phyloP scores from a whole-genome alignment of 2,113 vertebrate species.

The Peromyscus californicus region DNA sequence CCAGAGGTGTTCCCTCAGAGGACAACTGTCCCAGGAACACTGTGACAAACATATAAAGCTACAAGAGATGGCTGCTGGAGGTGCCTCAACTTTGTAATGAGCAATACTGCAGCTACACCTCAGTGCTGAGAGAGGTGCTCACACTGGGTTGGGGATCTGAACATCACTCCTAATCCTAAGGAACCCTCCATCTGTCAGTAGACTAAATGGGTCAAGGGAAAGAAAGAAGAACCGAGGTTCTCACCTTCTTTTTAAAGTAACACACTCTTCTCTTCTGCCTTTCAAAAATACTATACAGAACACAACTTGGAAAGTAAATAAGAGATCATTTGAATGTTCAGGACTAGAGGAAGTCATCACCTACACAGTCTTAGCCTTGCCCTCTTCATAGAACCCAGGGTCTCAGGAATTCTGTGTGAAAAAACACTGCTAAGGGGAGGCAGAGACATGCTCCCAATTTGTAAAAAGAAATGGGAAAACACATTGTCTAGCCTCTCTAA shows the following conservation, averaged over 20 bases:
- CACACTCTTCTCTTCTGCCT: background rate
- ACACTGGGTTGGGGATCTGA: background rate
- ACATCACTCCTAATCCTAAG: background rate
- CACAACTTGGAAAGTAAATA: background rate
- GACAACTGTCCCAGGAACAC: background rate
- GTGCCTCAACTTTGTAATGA: background rate
- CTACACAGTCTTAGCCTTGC: background rate
- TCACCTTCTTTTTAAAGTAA: background rate
- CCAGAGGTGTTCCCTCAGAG: background rate
- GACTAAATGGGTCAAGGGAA: background rate
- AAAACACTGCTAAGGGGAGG: background rate
- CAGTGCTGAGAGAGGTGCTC: background rate
- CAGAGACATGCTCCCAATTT: background rate
- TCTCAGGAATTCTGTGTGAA: background rate
- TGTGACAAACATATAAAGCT: background rate
- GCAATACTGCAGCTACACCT: background rate
- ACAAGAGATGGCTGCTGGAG: background rate
- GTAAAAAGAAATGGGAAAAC: constrained; percentile 20
- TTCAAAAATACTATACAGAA: background rate
- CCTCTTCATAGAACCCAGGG: background rate
- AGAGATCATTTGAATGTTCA: background rate
- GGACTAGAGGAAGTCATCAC: background rate
- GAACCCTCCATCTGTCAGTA: background rate
- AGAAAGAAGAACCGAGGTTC: background rate
- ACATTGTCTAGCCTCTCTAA: background rate